Base-by-base conservation (phyloP, 2,113 vertebrate species). In the Meriones unguiculatus region DNA sequence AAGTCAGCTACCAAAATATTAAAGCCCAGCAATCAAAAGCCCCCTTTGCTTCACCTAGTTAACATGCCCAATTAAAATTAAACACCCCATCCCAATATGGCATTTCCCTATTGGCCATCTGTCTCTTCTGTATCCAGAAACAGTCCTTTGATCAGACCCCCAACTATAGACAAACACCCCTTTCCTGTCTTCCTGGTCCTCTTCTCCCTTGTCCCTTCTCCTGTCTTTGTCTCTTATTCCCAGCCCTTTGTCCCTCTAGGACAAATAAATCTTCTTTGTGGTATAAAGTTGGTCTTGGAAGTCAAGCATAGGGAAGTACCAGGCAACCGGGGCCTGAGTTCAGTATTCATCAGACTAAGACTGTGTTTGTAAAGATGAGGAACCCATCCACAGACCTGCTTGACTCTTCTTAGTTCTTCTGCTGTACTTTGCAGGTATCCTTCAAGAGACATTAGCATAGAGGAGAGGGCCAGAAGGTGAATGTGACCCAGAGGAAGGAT, bases 401-500 rank as follows among this genome's bases (percentile, higher is more conserved):
- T n/a, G 35, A 35, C 6, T 24, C 57, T 59, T 54, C 92, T 69
- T 87, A 46, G n/a, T 52, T n/a, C 46, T 7, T 70, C 75, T 62
- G 5, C 24, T 75, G 64, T 11, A 22, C 41, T 62, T 80, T 35
- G 18, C 30, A 35, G 18, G 38, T 81, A 76, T 70, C 32, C 69
- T 41, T 38, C 86, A 52, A 2, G 62, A 25, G 17, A 14, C 77
- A 92, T 90, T 78, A 80, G 84, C 82, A 87, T 38, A 80, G 65
- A 92, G 87, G 90, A 90, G 69, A 93, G 38, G 80, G 88, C 72
- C 67, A 2, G 32, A 97, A 92, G 67, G 77, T 91, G 95, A 94
- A 0, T 32, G 18, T 17, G 59, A 91, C 65, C 52, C 35, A 59
- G 38, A 94, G 75, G 72, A 89, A 87, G 41, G 64, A 50, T n/a